Percentiles rank a stretch among this genome's conserved stretches.
phyloP scores from a whole-genome alignment of 2,113 vertebrate species.

The Spea multiplicata region DNA sequence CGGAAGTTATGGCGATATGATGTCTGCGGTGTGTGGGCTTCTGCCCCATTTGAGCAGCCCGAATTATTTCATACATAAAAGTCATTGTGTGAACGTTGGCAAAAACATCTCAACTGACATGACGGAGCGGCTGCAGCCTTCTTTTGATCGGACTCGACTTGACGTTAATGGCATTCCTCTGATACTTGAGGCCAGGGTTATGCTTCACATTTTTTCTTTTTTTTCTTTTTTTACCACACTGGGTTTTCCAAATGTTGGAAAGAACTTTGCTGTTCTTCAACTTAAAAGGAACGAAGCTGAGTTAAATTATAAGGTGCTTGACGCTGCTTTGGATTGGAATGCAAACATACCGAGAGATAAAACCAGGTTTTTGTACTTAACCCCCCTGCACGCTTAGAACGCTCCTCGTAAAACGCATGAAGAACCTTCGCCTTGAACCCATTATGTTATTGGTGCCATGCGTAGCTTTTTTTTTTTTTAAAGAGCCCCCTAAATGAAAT shows the following conservation, averaged over 20 bases:
- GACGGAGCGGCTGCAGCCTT: background rate
- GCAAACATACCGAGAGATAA: slow-evolving; percentile 26
- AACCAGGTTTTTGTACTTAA: slow-evolving; percentile 4
- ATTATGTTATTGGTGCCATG: no score
- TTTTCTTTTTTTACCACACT: slow-evolving; percentile 17
- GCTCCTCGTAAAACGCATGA: no score
- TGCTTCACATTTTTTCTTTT: background rate
- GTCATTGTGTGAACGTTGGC: background rate
- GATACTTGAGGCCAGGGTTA: slow-evolving; percentile 1
- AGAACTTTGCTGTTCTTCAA: background rate
- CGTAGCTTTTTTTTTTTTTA: no score
- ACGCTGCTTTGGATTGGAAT: slow-evolving; percentile 23
- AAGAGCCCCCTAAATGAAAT: no score
- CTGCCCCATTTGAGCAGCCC: no score
- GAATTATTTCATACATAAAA: no score
- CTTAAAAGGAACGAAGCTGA: slow-evolving; percentile 23
- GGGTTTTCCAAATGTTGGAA: slow-evolving; percentile 16
- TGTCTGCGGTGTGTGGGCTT: background rate
- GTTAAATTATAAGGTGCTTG: slow-evolving; percentile 33
- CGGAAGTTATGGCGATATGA: no score
- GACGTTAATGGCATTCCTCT: slow-evolving; percentile 24
- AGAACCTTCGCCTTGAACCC: no score
- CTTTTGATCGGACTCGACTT: slow-evolving; percentile 4
- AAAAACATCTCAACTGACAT: background rate
- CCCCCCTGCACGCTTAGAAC: background rate